A percentile compares a stretch with the other conserved stretches of the same genome.
Conservation (phyloP, 2,797 vertebrate species). For the Dermochelys coriacea region DNA sequence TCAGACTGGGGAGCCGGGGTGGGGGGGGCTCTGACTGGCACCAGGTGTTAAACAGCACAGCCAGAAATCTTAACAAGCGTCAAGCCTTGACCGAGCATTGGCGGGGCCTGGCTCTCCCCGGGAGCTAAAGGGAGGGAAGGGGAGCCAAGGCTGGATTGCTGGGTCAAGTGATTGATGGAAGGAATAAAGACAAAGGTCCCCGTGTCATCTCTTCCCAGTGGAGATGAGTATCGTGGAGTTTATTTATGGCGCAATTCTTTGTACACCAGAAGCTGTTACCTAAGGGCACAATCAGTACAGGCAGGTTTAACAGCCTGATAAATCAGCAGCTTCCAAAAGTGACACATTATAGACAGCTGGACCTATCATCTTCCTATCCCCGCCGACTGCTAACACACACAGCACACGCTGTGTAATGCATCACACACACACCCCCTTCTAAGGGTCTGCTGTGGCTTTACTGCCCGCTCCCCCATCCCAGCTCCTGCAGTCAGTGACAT, state of each 20-base stretch:
- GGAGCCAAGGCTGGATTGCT: not conserved
- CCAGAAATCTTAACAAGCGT: not conserved
- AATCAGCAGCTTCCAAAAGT: rapidly evolving
- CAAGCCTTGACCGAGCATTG: not conserved
- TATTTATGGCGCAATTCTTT: not conserved
- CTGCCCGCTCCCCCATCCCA: not conserved
- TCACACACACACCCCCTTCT: not conserved
- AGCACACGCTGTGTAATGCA: rapidly evolving
- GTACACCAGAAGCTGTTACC: not conserved
- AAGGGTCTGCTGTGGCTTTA: not conserved
- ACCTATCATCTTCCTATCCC: not conserved
- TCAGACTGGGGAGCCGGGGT: no score
- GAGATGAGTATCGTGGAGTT: not conserved
- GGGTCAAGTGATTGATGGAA: not conserved
- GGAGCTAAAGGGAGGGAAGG: not conserved
- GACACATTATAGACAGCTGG: not conserved
- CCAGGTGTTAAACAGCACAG: not conserved
- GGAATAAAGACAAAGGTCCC: not conserved
- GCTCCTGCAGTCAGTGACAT: not conserved
- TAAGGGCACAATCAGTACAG: not conserved
- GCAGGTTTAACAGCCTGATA: not conserved
- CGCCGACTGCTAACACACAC: rapidly evolving
- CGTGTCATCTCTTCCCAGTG: not conserved
- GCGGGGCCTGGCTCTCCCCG: not conserved
- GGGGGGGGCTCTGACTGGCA: not conserved